phyloP scores from a whole-genome alignment of 1,140 invertebrate species.

The Diuraphis noxia region DNA sequence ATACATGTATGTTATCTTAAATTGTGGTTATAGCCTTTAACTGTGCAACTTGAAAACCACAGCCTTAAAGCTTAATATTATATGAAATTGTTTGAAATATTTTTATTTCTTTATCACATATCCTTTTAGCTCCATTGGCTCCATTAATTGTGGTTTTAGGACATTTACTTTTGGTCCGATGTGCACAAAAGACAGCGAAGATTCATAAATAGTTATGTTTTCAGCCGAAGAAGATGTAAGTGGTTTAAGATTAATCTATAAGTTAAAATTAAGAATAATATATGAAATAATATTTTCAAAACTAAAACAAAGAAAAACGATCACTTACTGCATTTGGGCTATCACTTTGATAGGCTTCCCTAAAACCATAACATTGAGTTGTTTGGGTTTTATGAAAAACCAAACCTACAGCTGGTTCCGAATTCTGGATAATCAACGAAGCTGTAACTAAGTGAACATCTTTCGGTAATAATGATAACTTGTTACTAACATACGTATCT shows the following conservation, averaged over 20 bases:
- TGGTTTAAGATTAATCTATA: conserved; percentile 19
- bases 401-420: not conserved
- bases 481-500: not conserved
- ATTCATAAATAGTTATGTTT: conserved; percentile 43
- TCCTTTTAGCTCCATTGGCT: conserved; percentile 46
- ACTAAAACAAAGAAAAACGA: not conserved
- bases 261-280: not conserved
- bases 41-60: too few relatives aligned
- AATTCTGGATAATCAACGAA: conserved; percentile 22
- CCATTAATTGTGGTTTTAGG: conserved; percentile 19
- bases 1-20: too few relatives aligned
- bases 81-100: not conserved
- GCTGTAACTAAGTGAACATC: conserved; percentile 47
- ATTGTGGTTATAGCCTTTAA: too few relatives aligned
- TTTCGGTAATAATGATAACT: conserved; percentile 3
- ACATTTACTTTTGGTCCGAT: conserved; percentile 33
- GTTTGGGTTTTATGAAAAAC: conserved; percentile 39
- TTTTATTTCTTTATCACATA: conserved; percentile 6
- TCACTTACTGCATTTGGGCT: not conserved
- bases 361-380: conserved; percentile 32
- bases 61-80: too few relatives aligned
- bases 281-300: not conserved
- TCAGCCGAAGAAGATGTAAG: not conserved
- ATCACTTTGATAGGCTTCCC: not conserved
- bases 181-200: conserved; percentile 41